Base-by-base conservation (phyloP, 2,113 vertebrate genomes). In the Alligator sinensis region DNA sequence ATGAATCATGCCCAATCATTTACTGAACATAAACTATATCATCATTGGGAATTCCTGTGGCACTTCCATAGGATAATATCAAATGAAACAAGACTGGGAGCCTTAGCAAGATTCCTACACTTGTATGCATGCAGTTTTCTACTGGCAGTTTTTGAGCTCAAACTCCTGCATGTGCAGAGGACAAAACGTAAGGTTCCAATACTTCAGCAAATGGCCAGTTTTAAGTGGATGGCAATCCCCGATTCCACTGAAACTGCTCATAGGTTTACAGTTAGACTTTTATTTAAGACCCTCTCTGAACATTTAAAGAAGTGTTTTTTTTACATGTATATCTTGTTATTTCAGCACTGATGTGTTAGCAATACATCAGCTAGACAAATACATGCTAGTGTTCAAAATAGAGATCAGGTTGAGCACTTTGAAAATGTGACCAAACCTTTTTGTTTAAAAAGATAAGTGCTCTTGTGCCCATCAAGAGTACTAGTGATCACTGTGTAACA, bases 261-360 rank as follows among this genome's bases (percentile, higher is more conserved):
- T 3, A 11, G 72, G 2, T 10, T 84, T 55, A 47, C 7, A 84
- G 1, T 8, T 57, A 80, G 58, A 47, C 47, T 47, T 5, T 78
- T 57, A 82, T 63, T 11, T 60, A 14, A 2, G 18, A 2, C 3
- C 80, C 18, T 72, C 54, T 74, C 59, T 58, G 58, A 3, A 2
- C 66, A 12, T 10, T 18, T 0, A 0, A 3, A 11, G 16, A 84
- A 62, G 18, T 30, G 2, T 3, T 8, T 68, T 79, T 55, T 68
- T 17, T 11, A 28, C 28, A 2, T 17, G 27, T 28, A 30, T 74
- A 79, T 58, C 15, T 16, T 28, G 30, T 59, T 19, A 10, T 82
- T 61, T 68, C 12, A 78, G 38, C 58, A 72, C 58, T 54, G 13
- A 83, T 24, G 1, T 18, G 5, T 91, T 83, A 89, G 87, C 17